These are phyloP conservation scores for Australoheros scitulus DNA, from an alignment of 2,113 vertebrate species.

Conservation along the genomic window DNA sequence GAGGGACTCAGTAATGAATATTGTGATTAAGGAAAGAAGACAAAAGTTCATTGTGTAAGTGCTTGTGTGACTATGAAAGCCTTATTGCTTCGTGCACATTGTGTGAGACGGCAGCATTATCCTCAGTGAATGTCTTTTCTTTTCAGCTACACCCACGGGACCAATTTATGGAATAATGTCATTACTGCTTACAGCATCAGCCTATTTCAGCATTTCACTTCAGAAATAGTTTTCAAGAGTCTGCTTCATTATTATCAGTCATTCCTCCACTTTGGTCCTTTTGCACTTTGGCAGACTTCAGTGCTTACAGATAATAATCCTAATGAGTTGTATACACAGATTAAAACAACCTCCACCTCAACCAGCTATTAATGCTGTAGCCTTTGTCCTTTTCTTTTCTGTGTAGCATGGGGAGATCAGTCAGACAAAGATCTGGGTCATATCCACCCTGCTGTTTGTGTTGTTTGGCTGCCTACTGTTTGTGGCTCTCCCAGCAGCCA, in stretches of 20 bases:
- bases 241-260: background rate
- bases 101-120: conserved; percentile 24
- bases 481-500: conserved; percentile 84
- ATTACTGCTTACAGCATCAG: background rate
- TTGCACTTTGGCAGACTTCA: background rate
- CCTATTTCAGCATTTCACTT: conserved; percentile 6
- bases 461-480: conserved; percentile 93
- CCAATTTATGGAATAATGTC: conserved; percentile 27
- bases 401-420: conserved; percentile 91
- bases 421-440: conserved; percentile 96
- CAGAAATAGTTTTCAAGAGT: background rate
- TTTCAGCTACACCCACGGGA: conserved; percentile 28
- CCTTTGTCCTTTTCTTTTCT: background rate
- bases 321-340: background rate
- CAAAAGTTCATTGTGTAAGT: conserved; percentile 47
- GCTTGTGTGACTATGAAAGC: conserved; percentile 17
- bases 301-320: background rate
- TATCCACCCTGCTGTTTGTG: conserved; percentile 94
- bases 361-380: background rate
- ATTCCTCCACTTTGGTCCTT: background rate
- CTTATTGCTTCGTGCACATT: conserved; percentile 23
- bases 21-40: conserved; percentile 44
- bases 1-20: conserved; percentile 33
- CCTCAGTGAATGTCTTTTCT: conserved; percentile 30
- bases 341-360: background rate